Evolutionary conservation across 92 coral and sea anemone genomes (phyloP).

Genomic region (Pocillopora grandis): DNA sequence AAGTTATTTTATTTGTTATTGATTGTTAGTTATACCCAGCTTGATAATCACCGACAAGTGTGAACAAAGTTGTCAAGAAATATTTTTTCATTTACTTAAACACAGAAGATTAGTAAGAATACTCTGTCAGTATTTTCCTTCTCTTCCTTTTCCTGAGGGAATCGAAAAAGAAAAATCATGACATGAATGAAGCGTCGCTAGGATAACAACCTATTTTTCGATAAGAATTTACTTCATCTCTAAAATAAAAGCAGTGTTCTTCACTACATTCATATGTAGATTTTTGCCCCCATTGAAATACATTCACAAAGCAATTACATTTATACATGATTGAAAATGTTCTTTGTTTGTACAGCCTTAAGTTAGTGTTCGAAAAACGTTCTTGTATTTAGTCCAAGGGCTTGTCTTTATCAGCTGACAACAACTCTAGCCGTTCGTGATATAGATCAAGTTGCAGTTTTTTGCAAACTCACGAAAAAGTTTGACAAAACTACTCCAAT

Average conservation of each 20-base stretch:
- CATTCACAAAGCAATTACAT: background rate
- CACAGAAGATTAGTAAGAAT: no score
- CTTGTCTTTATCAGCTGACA: background rate
- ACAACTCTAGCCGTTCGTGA: background rate
- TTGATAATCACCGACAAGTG: no score
- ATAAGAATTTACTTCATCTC: background rate
- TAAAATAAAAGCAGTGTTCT: background rate
- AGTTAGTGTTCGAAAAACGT: background rate
- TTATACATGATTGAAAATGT: background rate
- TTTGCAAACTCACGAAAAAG: background rate
- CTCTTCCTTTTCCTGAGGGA: background rate
- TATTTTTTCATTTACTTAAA: no score
- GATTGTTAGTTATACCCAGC: no score
- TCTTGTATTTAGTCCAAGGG: background rate
- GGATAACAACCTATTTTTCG: background rate
- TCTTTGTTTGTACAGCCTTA: background rate
- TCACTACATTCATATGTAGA: conserved; percentile 7
- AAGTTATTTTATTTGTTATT: no score
- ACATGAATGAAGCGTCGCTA: background rate
- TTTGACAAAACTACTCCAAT: background rate
- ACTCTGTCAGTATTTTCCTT: background rate
- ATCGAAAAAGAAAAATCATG: background rate
- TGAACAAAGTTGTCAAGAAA: no score
- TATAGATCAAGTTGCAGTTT: background rate
- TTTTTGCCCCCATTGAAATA: background rate